A percentile compares a stretch with the other conserved stretches of the same genome.
Evolutionary conservation across 1,140 invertebrate species (phyloP).

Genomic region (Pogonomyrmex californicus): DNA sequence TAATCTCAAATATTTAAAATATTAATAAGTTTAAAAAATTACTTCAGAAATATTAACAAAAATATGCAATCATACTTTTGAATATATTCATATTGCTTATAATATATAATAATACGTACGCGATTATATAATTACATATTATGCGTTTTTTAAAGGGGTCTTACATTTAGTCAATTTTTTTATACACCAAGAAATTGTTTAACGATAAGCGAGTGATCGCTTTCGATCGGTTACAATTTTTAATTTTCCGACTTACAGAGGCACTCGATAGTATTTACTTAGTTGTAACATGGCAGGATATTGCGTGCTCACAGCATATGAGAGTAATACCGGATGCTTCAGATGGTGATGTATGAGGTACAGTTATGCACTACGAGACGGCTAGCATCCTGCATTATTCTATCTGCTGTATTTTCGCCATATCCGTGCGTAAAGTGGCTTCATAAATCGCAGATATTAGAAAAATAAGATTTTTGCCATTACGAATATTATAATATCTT

Average conservation of each 20-base stretch:
- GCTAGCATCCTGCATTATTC: conserved; percentile 70
- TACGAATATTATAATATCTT: conserved; percentile 18
- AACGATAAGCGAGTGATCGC: conserved; percentile 4
- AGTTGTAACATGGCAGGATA: conserved; percentile 72
- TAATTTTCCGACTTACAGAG: background rate
- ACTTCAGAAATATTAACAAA: background rate
- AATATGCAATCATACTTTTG: background rate
- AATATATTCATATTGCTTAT: background rate
- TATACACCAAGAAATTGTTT: conserved; percentile 28
- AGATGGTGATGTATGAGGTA: conserved; percentile 74
- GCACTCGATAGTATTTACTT: conserved; percentile 73
- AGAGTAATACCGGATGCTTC: conserved; percentile 77
- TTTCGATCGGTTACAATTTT: conserved; percentile 33
- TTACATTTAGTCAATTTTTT: background rate
- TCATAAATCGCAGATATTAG: conserved; percentile 64
- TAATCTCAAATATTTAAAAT: background rate
- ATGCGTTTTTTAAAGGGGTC: background rate
- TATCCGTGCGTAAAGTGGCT: conserved; percentile 39
- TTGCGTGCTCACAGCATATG: conserved; percentile 67
- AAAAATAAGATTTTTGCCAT: conserved; percentile 47
- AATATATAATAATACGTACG: background rate
- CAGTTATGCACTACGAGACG: conserved; percentile 64
- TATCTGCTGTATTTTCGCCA: conserved; percentile 53
- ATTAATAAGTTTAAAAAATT: conserved; percentile 11
- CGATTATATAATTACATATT: conserved; percentile 5